These are phyloP conservation scores for Crioceris asparagi DNA, from an alignment of 2,888 invertebrate genomes.

Conservation along the genomic window DNA sequence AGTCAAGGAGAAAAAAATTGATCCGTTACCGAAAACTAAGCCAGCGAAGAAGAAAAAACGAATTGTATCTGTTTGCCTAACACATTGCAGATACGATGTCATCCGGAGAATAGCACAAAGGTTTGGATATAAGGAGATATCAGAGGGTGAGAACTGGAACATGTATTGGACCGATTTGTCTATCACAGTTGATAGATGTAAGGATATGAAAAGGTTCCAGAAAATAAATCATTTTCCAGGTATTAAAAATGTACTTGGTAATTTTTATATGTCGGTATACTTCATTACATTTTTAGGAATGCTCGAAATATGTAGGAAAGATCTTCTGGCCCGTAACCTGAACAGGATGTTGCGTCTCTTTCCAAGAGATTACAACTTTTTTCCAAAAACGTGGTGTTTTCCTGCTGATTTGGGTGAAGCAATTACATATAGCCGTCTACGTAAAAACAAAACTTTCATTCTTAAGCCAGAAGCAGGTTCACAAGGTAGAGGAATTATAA, in stretches of 20 bases:
- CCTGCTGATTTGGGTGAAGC: slow-evolving; percentile 79
- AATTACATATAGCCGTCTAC: slow-evolving; percentile 56
- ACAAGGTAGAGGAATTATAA: slow-evolving; percentile 80
- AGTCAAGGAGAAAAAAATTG: slow-evolving; percentile 13
- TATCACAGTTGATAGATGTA: slow-evolving; percentile 74
- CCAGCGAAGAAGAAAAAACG: slow-evolving; percentile 19
- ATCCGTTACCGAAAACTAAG: slow-evolving; percentile 9
- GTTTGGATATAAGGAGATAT: slow-evolving; percentile 66
- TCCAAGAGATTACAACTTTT: slow-evolving; percentile 84
- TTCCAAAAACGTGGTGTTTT: slow-evolving; percentile 89
- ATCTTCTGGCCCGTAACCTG: slow-evolving; percentile 76
- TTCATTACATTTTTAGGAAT: slow-evolving; percentile 25
- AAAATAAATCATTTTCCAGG: slow-evolving; percentile 76
- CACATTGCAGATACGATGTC: slow-evolving; percentile 63
- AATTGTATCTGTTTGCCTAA: slow-evolving; percentile 50
- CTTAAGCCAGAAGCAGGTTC: slow-evolving; percentile 87
- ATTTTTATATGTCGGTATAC: background rate
- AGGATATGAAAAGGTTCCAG: slow-evolving; percentile 86
- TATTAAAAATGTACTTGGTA: slow-evolving; percentile 1
- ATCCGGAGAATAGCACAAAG: slow-evolving; percentile 59
- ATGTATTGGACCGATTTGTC: slow-evolving; percentile 86
- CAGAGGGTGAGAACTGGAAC: slow-evolving; percentile 77
- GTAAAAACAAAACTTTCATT: slow-evolving; percentile 69
- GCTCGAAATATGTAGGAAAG: slow-evolving; percentile 56
- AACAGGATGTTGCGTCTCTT: slow-evolving; percentile 82